Evolutionary conservation across 2,888 invertebrate species (phyloP).

Genomic region (Aleiodes testaceus): DNA sequence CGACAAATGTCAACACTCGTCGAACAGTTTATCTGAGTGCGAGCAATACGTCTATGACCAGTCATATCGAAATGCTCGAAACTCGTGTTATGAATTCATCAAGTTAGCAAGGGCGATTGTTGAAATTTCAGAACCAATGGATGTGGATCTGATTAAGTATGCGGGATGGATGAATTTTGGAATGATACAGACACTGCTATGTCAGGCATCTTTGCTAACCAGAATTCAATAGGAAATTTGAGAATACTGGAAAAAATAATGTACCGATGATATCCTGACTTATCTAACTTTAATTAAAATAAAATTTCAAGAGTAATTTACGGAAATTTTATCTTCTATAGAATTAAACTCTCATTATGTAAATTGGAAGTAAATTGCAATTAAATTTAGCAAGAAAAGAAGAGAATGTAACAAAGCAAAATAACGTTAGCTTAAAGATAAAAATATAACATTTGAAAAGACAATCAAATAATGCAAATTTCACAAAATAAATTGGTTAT

Average conservation of each 20-base stretch:
- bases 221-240: not conserved
- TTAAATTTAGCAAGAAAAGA: too few species aligned
- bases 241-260: not conserved
- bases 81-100: conserved; percentile 41
- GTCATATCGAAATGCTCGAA: conserved; percentile 20
- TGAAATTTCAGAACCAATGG: conserved; percentile 59
- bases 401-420: too few species aligned
- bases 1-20: conserved; percentile 36
- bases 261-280: not conserved
- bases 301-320: too few species aligned
- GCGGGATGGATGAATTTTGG: not conserved
- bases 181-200: conserved; percentile 1
- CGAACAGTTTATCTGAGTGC: not conserved
- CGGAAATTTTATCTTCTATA: too few species aligned
- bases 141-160: conserved; percentile 26
- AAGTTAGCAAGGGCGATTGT: conserved; percentile 57
- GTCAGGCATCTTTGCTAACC: conserved; percentile 40
- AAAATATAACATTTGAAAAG: too few species aligned
- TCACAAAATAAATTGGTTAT: not conserved
- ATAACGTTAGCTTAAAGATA: too few species aligned
- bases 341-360: too few species aligned
- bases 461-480: too few species aligned
- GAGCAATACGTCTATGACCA: not conserved
- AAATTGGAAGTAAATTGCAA: too few species aligned
- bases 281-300: too few species aligned